Evolutionary conservation across 2,888 invertebrate genomes (phyloP).

Genomic region (Marasmarcha lunaedactyla): DNA sequence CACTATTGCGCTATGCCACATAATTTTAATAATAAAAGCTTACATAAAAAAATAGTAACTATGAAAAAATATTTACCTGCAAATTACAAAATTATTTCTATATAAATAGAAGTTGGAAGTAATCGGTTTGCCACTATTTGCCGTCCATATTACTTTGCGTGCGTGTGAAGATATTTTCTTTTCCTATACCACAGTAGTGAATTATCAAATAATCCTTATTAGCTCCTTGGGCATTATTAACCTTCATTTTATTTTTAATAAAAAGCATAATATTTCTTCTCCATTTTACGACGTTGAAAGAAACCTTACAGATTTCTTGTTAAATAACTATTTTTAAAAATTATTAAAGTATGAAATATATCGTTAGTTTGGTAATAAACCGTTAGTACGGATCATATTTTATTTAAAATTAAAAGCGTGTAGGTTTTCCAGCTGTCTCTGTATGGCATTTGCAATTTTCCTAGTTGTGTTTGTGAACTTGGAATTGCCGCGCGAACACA

Average conservation of each 20-base stretch:
- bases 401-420: conserved; percentile 59
- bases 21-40: too few species aligned
- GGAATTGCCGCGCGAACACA: too few species aligned
- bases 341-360: conserved; percentile 49
- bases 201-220: conserved; percentile 9
- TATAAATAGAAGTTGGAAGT: neutral
- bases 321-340: conserved; percentile 63
- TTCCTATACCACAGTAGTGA: conserved; percentile 14
- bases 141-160: conserved; percentile 64
- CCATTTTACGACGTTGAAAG: neutral
- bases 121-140: conserved; percentile 20
- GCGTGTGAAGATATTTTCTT: conserved; percentile 20
- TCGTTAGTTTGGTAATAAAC: conserved; percentile 60
- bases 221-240: conserved; percentile 49
- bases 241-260: conserved; percentile 10
- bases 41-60: too few species aligned
- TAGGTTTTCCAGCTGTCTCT: conserved; percentile 46
- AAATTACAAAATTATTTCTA: too few species aligned
- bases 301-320: conserved; percentile 32
- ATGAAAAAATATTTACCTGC: too few species aligned
- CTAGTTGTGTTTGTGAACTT: neutral
- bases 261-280: conserved; percentile 10
- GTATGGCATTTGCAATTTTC: conserved; percentile 3
- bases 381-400: conserved; percentile 59
- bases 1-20: neutral